Base-by-base conservation (phyloP, 2,888 invertebrate species). In the Maniola hyperantus region DNA sequence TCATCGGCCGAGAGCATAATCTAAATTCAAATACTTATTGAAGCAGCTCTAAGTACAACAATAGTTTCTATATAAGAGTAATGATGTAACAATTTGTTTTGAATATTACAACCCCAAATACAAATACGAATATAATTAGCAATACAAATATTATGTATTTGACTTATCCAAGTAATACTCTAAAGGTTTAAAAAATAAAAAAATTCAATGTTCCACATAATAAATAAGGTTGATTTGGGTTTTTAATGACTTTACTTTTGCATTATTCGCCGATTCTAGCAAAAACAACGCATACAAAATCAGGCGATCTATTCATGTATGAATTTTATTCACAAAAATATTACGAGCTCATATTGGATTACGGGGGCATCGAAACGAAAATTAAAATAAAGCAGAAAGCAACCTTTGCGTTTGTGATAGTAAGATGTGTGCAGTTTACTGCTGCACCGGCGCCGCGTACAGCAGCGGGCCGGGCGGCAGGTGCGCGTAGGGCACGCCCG, bases 381-480 rank as follows among this genome's bases (percentile, higher is more conserved):
- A 13, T 48, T 26, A 55, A 60, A 54, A 42, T 5, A 64, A 51
- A 58, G 50, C 26, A 34, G 11, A 33, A 53, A 15, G n/a, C 55
- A 39, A 34, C 20, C 6, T 5, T 8, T 1, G 4, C 39, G 36
- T n/a, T 13, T n/a, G 42, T 33, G 48, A 46, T 39, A 51, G 46
- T 58, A 50, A 39, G 20, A 18, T 26, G 44, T 15, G 48, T 13
- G 33, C 5, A 20, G 15, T 36, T 94, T 95, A 96, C 93, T 96
- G 96, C 84, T 96, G 96, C 65, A 96, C 96, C 55, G 96, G 94
- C 44, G 95, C 84, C 84, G 95, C 79, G 89, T 94, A 90, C 85
- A 95, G 83, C 74, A 93, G 81, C 6, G 91, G 90, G 65, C 91
- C 80, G 84, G 94, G 87, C 77, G 95, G 83, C 84, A 94, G 77